A percentile compares a stretch with the other conserved stretches of the same genome.
These are phyloP conservation scores for Ennomos quercinarius DNA, from an alignment of 2,888 invertebrate genomes.

Conservation along the genomic window DNA sequence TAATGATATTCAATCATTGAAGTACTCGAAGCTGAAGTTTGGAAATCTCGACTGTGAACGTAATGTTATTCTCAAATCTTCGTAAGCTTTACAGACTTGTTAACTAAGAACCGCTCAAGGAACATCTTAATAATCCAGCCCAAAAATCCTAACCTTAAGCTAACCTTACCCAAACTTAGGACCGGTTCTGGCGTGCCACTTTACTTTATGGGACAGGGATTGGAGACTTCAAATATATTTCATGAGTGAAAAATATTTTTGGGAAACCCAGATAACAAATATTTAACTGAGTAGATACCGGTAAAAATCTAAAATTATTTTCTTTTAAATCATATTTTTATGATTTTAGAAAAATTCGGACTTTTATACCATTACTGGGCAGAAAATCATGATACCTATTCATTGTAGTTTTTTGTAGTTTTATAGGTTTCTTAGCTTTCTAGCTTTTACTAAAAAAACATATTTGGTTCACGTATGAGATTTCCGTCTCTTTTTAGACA, in stretches of 20 bases:
- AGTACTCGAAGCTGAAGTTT: no score
- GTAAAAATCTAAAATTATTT: no score
- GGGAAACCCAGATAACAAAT: constrained; percentile 34
- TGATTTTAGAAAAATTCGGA: no score
- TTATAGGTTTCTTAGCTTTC: no score
- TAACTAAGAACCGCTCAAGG: constrained; percentile 7
- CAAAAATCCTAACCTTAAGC: constrained; percentile 37
- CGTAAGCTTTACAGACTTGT: no score
- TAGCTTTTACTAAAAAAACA: constrained; percentile 27
- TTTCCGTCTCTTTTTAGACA: constrained; percentile 1
- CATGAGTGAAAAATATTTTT: constrained; percentile 25
- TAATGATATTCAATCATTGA: no score
- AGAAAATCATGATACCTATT: no score
- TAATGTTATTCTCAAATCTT: not conserved
- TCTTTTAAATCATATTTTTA: no score
- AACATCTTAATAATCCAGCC: constrained; percentile 43
- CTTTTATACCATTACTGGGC: no score
- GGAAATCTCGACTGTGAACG: no score
- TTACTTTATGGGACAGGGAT: constrained; percentile 38
- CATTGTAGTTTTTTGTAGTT: no score
- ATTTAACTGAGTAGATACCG: constrained; percentile 7
- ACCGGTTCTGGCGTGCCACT: constrained; percentile 44
- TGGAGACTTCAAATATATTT: constrained; percentile 28
- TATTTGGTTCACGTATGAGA: constrained; percentile 4
- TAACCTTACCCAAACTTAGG: constrained; percentile 44